phyloP scores from a whole-genome alignment of 2,113 vertebrate genomes.

The Verasper variegatus region DNA sequence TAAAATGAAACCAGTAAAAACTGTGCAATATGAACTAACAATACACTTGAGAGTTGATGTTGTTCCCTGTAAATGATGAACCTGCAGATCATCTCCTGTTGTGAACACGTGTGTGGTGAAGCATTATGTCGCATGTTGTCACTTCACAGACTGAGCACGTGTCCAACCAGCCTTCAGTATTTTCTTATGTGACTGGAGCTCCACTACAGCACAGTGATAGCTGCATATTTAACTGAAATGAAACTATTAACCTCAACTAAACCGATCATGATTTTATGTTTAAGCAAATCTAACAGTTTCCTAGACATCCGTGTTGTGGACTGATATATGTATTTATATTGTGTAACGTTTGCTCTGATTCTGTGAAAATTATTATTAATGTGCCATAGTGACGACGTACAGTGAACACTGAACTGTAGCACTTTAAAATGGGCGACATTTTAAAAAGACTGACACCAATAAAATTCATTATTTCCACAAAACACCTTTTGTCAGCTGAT shows the following conservation, averaged over 20 bases:
- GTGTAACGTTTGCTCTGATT: conserved; percentile 33
- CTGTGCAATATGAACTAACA: conserved; percentile 61
- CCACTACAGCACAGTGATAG: conserved; percentile 11
- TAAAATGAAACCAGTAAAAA: conserved; percentile 35
- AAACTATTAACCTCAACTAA: conserved; percentile 17
- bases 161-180: background rate
- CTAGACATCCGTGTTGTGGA: conserved; percentile 24
- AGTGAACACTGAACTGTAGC: conserved; percentile 66
- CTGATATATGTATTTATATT: conserved; percentile 53
- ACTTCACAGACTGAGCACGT: background rate
- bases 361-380: conserved; percentile 33
- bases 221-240: conserved; percentile 7
- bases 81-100: conserved; percentile 1
- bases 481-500: background rate
- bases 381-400: conserved; percentile 73
- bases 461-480: conserved; percentile 63
- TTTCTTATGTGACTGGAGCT: conserved; percentile 29
- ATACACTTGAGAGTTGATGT: background rate
- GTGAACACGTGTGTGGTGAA: conserved; percentile 17
- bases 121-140: conserved; percentile 15
- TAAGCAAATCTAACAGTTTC: conserved; percentile 16
- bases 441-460: conserved; percentile 72
- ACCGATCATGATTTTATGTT: conserved; percentile 21
- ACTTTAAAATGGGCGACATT: conserved; percentile 67
- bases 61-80: conserved; percentile 8